A percentile compares a stretch with the other conserved stretches of the same genome.
phyloP scores from a whole-genome alignment of 2,888 invertebrate genomes.

The Perizoma affinitatum region DNA sequence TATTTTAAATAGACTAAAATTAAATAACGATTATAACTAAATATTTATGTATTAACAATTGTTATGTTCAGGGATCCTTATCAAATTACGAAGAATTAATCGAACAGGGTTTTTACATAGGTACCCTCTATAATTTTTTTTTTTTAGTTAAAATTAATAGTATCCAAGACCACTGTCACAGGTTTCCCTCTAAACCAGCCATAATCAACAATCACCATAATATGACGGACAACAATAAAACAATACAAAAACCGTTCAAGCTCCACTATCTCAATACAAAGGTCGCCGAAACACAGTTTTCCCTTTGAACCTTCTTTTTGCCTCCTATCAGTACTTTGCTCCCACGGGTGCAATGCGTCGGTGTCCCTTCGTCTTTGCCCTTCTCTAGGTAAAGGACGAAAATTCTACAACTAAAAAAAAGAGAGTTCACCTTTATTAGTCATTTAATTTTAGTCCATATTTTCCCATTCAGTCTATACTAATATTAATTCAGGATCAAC shows the following conservation, averaged over 20 bases:
- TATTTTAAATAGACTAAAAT: no score
- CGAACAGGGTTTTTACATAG: no score
- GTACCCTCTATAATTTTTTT: no score
- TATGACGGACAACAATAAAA: conserved; percentile 30
- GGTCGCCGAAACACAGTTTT: conserved; percentile 53
- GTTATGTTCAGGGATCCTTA: no score
- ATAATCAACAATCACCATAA: conserved; percentile 23
- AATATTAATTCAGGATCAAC: no score
- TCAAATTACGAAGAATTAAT: no score
- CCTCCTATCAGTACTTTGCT: conserved; percentile 53
- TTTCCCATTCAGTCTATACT: no score
- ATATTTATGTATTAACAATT: no score
- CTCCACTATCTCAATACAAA: conserved; percentile 29
- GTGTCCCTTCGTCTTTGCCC: conserved; percentile 53
- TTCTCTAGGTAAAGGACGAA: conserved; percentile 6
- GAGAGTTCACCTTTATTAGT: neutral
- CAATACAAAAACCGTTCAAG: conserved; percentile 30
- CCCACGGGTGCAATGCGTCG: conserved; percentile 81
- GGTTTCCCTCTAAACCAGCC: neutral
- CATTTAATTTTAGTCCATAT: no score
- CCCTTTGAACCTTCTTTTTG: conserved; percentile 65
- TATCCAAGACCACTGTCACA: no score
- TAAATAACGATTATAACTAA: no score
- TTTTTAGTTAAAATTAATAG: no score
- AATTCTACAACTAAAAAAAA: neutral